phyloP scores from a whole-genome alignment of 2,797 vertebrate species.

The Psittacula derbiana region DNA sequence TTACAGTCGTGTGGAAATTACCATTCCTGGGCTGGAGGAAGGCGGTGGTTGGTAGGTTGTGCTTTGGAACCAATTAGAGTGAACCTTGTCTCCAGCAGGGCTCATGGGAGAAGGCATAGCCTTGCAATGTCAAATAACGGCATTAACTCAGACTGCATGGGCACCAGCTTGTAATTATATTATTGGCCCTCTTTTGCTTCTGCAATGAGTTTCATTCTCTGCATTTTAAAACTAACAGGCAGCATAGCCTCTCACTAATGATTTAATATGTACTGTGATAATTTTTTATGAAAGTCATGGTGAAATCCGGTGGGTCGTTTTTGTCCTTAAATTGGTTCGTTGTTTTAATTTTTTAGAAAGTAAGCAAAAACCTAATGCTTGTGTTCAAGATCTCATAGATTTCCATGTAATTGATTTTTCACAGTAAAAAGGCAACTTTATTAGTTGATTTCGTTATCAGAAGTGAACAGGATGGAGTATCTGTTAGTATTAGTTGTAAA shows the following conservation, averaged over 20 bases:
- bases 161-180: constrained; percentile 78
- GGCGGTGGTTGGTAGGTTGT: constrained; percentile 84
- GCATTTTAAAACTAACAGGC: constrained; percentile 74
- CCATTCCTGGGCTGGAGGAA: constrained; percentile 83
- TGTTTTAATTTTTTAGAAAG: not conserved
- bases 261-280: constrained; percentile 61
- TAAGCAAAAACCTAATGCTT: not conserved
- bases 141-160: constrained; percentile 80
- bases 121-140: constrained; percentile 87
- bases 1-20: constrained; percentile 91
- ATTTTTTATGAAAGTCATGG: constrained; percentile 15
- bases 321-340: not conserved
- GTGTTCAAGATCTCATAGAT: not conserved
- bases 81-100: constrained; percentile 80
- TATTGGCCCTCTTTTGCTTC: constrained; percentile 77
- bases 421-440: not conserved
- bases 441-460: not conserved
- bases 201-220: constrained; percentile 70
- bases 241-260: constrained; percentile 55
- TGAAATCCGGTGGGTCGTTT: constrained; percentile 10
- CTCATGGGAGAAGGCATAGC: constrained; percentile 83
- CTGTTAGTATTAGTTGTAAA: not conserved
- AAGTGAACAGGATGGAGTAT: not conserved
- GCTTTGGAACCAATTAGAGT: constrained; percentile 98
- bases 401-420: not conserved